Percentiles rank a stretch among this genome's conserved stretches.
Evolutionary conservation across 2,797 vertebrate genomes (phyloP).

Genomic region (Orestias chungarensis): DNA sequence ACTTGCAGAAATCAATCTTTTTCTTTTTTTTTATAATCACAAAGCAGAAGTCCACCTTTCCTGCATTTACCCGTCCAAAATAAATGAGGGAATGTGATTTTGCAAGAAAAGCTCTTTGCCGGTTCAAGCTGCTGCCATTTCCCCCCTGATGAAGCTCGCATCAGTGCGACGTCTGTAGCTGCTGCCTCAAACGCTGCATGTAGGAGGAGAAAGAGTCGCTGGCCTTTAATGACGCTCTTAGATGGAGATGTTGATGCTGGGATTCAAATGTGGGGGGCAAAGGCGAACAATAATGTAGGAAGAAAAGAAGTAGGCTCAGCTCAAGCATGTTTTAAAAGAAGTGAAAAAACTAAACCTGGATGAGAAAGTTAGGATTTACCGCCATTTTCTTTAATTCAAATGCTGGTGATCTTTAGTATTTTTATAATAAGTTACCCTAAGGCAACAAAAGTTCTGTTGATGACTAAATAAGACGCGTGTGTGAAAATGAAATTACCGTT

Average conservation of each 20-base stretch:
- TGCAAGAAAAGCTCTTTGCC: slow-evolving; percentile 56
- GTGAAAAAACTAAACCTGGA: neutral
- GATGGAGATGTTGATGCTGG: slow-evolving; percentile 8
- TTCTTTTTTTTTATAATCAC: neutral
- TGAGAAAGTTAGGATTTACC: neutral
- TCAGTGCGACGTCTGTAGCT: slow-evolving; percentile 34
- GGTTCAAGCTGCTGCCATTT: slow-evolving; percentile 37
- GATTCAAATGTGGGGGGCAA: neutral
- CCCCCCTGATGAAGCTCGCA: slow-evolving; percentile 45
- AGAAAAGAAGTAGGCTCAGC: too few relatives aligned
- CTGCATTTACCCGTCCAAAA: neutral
- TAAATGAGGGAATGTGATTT: slow-evolving; percentile 3
- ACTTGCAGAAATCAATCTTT: neutral
- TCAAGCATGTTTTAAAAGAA: too few relatives aligned
- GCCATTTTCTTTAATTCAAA: too few relatives aligned
- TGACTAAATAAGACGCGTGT: too few relatives aligned
- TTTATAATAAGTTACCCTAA: too few relatives aligned
- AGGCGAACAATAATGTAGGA: neutral
- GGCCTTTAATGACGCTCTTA: slow-evolving; percentile 21
- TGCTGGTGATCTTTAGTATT: too few relatives aligned
- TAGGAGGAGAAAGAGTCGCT: slow-evolving; percentile 22
- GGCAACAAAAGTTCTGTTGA: too few relatives aligned
- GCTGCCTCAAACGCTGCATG: slow-evolving; percentile 15
- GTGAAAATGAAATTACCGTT: too few relatives aligned
- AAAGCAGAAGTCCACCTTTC: neutral